Percentiles rank a stretch among this genome's conserved stretches.
Evolutionary conservation across 2,113 vertebrate species (phyloP).

Genomic region (Xiphophorus hellerii): DNA sequence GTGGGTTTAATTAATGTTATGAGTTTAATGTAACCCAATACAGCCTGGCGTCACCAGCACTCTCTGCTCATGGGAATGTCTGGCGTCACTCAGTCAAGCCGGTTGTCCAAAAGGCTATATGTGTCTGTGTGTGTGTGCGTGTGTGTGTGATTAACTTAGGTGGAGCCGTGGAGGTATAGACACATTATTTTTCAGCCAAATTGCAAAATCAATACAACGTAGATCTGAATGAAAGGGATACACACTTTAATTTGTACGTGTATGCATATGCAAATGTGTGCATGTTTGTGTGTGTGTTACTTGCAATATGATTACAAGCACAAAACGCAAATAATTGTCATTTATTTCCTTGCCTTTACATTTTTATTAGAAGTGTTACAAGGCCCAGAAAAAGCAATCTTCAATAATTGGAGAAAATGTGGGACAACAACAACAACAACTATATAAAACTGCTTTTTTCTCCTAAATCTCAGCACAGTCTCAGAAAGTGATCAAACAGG

Average conservation of each 20-base stretch:
- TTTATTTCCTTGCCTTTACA: no score
- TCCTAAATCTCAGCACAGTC: no score
- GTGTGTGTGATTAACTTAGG: constrained; percentile 65
- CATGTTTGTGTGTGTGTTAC: no score
- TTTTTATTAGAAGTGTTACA: no score
- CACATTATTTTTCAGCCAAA: constrained; percentile 70
- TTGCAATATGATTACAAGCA: no score
- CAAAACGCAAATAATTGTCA: no score
- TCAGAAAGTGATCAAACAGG: no score
- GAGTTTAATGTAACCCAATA: constrained; percentile 66
- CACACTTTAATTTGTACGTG: constrained; percentile 24
- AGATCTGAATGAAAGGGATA: constrained; percentile 67
- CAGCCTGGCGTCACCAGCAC: constrained; percentile 65
- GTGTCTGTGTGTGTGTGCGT: constrained; percentile 17
- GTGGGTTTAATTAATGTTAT: constrained; percentile 5
- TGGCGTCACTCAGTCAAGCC: constrained; percentile 68
- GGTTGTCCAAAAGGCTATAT: constrained; percentile 51
- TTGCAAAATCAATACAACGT: constrained; percentile 79
- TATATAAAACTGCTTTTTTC: no score
- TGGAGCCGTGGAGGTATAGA: constrained; percentile 69
- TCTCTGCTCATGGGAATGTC: constrained; percentile 32
- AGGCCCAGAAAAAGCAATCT: no score
- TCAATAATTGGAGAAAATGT: no score
- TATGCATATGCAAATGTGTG: background rate
- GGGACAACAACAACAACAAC: no score